These are phyloP conservation scores for Blomia tropicalis DNA, from an alignment of 2,888 invertebrate species.

Conservation along the genomic window DNA sequence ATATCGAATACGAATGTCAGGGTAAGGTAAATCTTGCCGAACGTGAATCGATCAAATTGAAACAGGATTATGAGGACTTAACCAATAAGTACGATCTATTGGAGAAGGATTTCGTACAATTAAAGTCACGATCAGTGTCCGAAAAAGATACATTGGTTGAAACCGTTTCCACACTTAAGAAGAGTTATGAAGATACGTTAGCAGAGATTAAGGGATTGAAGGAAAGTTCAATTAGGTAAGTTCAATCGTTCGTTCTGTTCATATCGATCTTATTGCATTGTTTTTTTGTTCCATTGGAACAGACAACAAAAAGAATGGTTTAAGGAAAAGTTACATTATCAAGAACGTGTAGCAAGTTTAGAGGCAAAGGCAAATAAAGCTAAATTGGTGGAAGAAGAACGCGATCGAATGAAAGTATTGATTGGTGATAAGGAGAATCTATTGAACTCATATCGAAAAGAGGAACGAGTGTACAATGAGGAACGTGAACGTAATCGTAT, in stretches of 20 bases:
- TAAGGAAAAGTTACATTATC: slow-evolving; percentile 51
- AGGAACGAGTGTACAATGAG: slow-evolving; percentile 51
- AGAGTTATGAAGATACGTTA: slow-evolving; percentile 47
- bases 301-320: slow-evolving; percentile 52
- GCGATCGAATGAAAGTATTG: slow-evolving; percentile 49
- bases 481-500: slow-evolving; percentile 43
- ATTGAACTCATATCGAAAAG: slow-evolving; percentile 50
- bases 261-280: neutral
- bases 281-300: neutral
- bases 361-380: slow-evolving; percentile 32
- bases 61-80: slow-evolving; percentile 58
- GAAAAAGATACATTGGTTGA: slow-evolving; percentile 62
- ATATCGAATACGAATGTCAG: slow-evolving; percentile 25
- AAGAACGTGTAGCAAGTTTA: slow-evolving; percentile 41
- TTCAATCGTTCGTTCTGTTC: too few relatives aligned
- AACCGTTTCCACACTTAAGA: slow-evolving; percentile 46
- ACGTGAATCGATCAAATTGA: slow-evolving; percentile 48
- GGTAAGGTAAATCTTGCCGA: slow-evolving; percentile 44
- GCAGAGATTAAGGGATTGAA: slow-evolving; percentile 49
- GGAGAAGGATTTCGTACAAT: slow-evolving; percentile 66
- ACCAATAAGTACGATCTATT: slow-evolving; percentile 64
- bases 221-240: slow-evolving; percentile 38
- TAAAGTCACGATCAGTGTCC: slow-evolving; percentile 60
- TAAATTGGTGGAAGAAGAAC: slow-evolving; percentile 44
- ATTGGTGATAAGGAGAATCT: slow-evolving; percentile 59